Evolutionary conservation across 2,888 invertebrate species (phyloP).

Genomic region (Mylabris sibirica): DNA sequence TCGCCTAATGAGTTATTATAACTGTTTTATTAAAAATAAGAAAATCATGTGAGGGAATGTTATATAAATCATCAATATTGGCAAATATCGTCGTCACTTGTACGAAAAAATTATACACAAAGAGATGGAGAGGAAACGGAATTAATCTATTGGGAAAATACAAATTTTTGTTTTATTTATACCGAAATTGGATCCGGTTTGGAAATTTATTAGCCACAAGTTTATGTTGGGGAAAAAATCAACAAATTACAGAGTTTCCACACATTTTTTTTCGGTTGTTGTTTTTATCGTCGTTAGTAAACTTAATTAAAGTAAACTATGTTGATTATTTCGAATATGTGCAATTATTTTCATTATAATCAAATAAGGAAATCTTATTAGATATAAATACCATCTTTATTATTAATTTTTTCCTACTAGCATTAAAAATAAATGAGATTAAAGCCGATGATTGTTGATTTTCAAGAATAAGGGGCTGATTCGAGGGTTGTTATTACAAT

Average conservation of each 20-base stretch:
- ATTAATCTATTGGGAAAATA: no score
- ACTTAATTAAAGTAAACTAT: constrained; percentile 9
- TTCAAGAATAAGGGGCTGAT: background rate
- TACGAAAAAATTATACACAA: no score
- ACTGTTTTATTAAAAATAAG: constrained; percentile 12
- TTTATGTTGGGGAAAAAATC: no score
- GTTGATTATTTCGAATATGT: constrained; percentile 29
- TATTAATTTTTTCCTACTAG: no score
- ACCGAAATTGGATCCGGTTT: background rate
- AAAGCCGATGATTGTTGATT: background rate
- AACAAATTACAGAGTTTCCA: no score
- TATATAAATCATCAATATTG: constrained; percentile 11
- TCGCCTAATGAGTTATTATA: constrained; percentile 3
- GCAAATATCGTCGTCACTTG: background rate
- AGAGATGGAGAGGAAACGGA: no score
- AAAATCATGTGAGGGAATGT: constrained; percentile 13
- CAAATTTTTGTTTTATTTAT: background rate
- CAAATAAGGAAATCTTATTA: constrained; percentile 14
- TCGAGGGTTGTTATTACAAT: background rate
- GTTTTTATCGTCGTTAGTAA: background rate
- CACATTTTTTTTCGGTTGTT: no score
- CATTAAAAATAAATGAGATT: background rate
- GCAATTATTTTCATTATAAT: constrained; percentile 29
- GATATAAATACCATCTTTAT: constrained; percentile 5
- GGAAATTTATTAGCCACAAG: background rate